Percentiles rank a stretch among this genome's conserved stretches.
Evolutionary conservation across 2,797 vertebrate species (phyloP).

Genomic region (Phrynocephalus guinanensis): DNA sequence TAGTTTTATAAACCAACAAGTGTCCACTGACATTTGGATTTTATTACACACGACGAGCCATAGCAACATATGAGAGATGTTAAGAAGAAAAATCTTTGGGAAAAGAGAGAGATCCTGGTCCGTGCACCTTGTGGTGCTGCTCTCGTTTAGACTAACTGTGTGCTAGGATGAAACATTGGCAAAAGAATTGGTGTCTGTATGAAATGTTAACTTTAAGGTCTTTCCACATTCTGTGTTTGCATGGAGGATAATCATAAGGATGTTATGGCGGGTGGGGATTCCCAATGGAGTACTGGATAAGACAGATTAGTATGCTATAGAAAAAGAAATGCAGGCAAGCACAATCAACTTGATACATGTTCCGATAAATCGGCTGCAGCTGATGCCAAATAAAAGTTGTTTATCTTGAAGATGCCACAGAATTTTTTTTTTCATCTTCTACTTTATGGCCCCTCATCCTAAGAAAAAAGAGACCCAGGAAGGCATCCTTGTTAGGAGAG

Average conservation of each 20-base stretch:
- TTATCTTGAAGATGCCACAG: too few relatives aligned
- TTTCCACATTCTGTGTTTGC: background rate
- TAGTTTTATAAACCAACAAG: slow-evolving; percentile 13
- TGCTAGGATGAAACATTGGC: background rate
- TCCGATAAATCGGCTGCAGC: too few relatives aligned
- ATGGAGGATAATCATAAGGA: background rate
- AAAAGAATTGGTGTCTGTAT: background rate
- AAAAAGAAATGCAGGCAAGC: background rate
- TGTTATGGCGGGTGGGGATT: background rate
- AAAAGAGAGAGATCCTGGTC: background rate
- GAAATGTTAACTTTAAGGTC: slow-evolving; percentile 17
- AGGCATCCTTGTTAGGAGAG: slow-evolving; percentile 3
- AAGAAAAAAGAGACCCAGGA: background rate
- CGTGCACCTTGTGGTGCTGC: background rate
- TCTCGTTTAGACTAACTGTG: background rate
- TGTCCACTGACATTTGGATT: background rate
- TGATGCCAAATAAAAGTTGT: too few relatives aligned
- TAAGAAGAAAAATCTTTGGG: background rate
- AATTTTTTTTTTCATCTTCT: background rate
- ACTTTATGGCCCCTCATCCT: background rate
- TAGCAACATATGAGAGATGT: background rate
- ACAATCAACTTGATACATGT: too few relatives aligned
- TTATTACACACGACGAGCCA: slow-evolving; percentile 6
- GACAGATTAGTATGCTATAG: too few relatives aligned
- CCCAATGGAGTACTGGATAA: too few relatives aligned